Base-by-base conservation (phyloP, 1,140 invertebrate genomes). In the Zaprionus ornatus region DNA sequence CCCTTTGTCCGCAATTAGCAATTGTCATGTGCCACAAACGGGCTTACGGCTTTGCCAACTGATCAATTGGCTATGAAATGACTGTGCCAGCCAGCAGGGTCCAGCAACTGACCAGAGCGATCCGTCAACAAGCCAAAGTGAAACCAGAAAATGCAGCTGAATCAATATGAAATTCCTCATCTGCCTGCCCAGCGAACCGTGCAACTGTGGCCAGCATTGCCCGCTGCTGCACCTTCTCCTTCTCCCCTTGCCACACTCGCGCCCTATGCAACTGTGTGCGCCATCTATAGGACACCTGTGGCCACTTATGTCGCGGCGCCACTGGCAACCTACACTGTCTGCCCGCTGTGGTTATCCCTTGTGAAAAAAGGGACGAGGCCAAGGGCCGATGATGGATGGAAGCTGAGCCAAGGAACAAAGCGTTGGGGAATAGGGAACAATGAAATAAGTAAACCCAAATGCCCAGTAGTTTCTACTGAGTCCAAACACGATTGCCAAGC, bases 141-240 rank as follows among this genome's bases (percentile, higher is more conserved):
- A 52, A 32, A 40, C 25, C 15, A n/a, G 5, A 55, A 35, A 42
- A 59, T 19, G 12, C 17, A 63, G 62, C 35, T 32, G 42, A 57
- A 50, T 55, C 66, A 70, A 70, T 63, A 74, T 74, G 72, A 74
- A 74, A 74, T 63, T 63, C 50, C 37, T 63, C 56, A 59, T 66
- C 23, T 40, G 17, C 66, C 59, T 73, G 45, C 23, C 70, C 0
- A 21, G 17, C 21, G 9, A 21, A 17, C 37, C 37, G 15, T n/a
- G 37, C 15, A 42, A 4, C 37, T 42, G 37, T 15, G n/a, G 37
- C 37, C 37, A 15, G 37, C 37, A 15, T 13, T 40, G 37, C 15
- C 37, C 7, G 37, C 42, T 19, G 42, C n/a, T 6, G n/a, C 17
- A n/a, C n/a, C n/a, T 45, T 45, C 35, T 15, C 1, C 35, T 37